Conservation (phyloP, 35 echinoderm and acorn worm species). For the Anneissia japonica region DNA sequence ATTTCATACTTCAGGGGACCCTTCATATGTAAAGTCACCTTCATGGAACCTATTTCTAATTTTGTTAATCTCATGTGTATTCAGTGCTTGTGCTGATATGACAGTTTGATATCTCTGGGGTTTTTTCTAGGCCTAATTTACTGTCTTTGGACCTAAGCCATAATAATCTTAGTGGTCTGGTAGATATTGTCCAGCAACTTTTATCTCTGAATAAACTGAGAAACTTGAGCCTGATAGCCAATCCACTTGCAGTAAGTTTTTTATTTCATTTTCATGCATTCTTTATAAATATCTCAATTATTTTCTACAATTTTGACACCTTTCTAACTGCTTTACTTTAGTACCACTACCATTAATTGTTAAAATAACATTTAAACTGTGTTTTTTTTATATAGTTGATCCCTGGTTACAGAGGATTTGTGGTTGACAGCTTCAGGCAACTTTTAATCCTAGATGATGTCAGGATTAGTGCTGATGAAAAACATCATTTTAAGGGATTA, state of each 20-base stretch:
- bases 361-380: not conserved
- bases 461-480: slow-evolving; percentile 84
- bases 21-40: too few relatives aligned
- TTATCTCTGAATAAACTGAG: slow-evolving; percentile 78
- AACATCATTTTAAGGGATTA: slow-evolving; percentile 92
- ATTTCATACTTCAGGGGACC: too few relatives aligned
- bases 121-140: slow-evolving; percentile 64
- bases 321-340: not conserved
- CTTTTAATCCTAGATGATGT: slow-evolving; percentile 86
- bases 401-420: slow-evolving; percentile 90
- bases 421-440: slow-evolving; percentile 67
- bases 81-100: too few relatives aligned
- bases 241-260: slow-evolving; percentile 89
- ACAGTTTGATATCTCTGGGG: not conserved
- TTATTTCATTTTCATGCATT: not conserved
- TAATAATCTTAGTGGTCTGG: slow-evolving; percentile 78
- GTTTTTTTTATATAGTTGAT: slow-evolving; percentile 55
- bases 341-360: too few relatives aligned
- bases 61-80: too few relatives aligned
- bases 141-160: slow-evolving; percentile 87
- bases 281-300: not conserved
- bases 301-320: not conserved
- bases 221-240: slow-evolving; percentile 86
- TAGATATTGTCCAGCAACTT: slow-evolving; percentile 69
- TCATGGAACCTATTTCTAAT: too few relatives aligned